phyloP scores from a whole-genome alignment of 2,113 vertebrate species.

The Brachyhypopomus gauderio region DNA sequence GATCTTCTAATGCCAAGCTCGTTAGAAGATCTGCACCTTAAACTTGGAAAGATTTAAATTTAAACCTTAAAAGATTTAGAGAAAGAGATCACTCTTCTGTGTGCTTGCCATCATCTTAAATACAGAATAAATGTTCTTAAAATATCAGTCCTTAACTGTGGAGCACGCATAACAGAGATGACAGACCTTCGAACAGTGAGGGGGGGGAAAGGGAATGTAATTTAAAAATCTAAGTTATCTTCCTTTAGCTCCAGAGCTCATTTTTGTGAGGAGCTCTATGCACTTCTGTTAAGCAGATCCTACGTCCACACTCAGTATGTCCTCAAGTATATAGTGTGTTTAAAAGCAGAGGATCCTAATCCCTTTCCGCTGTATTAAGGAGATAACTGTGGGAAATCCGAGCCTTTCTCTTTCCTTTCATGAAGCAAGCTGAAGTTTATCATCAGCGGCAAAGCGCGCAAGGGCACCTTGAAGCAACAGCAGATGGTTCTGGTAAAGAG shows the following conservation, averaged over 20 bases:
- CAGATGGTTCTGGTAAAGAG: constrained; percentile 41
- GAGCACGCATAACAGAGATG: background rate
- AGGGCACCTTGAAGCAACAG: constrained; percentile 37
- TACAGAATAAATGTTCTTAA: background rate
- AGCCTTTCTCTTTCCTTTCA: constrained; percentile 20
- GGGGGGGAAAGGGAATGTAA: background rate
- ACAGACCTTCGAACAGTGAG: background rate
- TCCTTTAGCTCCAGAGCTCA: background rate
- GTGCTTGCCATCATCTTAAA: background rate
- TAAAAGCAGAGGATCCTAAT: constrained; percentile 20
- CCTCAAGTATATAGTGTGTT: constrained; percentile 7
- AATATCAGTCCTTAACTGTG: background rate
- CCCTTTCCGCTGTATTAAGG: constrained; percentile 24
- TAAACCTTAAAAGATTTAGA: background rate
- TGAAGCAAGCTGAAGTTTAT: constrained; percentile 24
- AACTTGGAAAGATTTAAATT: background rate
- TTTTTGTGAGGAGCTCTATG: constrained; percentile 7
- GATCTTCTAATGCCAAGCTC: too few species aligned
- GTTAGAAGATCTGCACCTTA: background rate
- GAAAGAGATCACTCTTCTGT: background rate
- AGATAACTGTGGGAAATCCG: constrained; percentile 28
- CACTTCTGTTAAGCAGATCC: constrained; percentile 1
- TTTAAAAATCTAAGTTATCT: background rate
- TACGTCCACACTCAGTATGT: background rate
- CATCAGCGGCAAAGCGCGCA: constrained; percentile 22